A percentile compares a stretch with the other conserved stretches of the same genome.
These are phyloP conservation scores for Bombycilla garrulus DNA, from an alignment of 2,113 vertebrate species.

Conservation along the genomic window DNA sequence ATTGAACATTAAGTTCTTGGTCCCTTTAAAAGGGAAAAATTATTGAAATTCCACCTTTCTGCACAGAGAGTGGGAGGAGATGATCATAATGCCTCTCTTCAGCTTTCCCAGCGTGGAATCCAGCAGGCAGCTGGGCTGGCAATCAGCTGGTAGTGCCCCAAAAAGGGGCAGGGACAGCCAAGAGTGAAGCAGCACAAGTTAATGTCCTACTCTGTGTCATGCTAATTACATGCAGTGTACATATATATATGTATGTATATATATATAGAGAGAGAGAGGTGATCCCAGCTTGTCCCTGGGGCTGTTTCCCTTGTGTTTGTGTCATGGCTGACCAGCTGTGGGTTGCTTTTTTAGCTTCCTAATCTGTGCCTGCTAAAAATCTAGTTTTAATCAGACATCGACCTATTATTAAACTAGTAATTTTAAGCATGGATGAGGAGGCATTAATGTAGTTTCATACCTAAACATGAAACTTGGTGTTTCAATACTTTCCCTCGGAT, in stretches of 20 bases:
- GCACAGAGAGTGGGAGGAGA: neutral
- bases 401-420: neutral
- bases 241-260: accelerated
- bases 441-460: neutral
- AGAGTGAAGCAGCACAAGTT: neutral
- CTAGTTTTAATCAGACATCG: neutral
- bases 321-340: neutral
- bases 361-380: neutral
- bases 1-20: neutral
- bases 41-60: conserved; percentile 8
- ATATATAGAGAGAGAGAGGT: accelerated
- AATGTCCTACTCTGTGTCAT: neutral
- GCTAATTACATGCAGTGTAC: neutral
- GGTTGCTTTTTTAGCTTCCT: neutral
- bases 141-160: neutral
- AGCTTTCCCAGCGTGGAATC: neutral
- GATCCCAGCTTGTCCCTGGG: accelerated
- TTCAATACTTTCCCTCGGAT: neutral
- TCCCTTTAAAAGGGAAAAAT: neutral
- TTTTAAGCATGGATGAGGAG: accelerated
- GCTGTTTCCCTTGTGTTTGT: neutral
- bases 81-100: neutral
- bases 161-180: neutral
- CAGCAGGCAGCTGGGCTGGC: neutral
- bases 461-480: neutral